Conservation (phyloP, 2,797 vertebrate species). For the Syngnathus rostellatus region DNA sequence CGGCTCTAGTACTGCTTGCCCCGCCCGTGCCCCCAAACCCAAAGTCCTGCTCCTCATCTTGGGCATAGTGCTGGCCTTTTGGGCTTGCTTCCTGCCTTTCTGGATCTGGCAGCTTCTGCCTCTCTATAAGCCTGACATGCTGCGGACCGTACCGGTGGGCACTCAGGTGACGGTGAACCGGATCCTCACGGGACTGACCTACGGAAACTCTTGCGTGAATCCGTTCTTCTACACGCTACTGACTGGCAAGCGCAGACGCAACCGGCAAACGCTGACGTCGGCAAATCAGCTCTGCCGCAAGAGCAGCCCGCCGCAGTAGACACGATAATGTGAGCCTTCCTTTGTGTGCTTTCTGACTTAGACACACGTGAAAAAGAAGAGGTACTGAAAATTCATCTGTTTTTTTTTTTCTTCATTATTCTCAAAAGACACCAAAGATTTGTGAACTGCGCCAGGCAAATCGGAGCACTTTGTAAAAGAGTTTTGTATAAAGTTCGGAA, state of each 20-base stretch:
- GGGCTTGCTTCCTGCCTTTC: slow-evolving; percentile 84
- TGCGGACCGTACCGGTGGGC: slow-evolving; percentile 65
- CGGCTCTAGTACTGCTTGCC: slow-evolving; percentile 49
- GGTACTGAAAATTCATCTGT: slow-evolving; percentile 10
- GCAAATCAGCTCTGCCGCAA: slow-evolving; percentile 68
- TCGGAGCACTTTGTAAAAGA: slow-evolving; percentile 51
- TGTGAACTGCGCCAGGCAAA: slow-evolving; percentile 11
- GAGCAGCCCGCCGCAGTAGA: slow-evolving; percentile 57
- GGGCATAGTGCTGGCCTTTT: slow-evolving; percentile 78
- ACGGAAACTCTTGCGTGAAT: slow-evolving; percentile 82
- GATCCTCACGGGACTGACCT: slow-evolving; percentile 78
- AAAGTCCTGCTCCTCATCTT: slow-evolving; percentile 79
- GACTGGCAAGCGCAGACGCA: slow-evolving; percentile 68
- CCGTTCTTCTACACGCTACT: slow-evolving; percentile 83
- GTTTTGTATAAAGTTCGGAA: slow-evolving; percentile 4
- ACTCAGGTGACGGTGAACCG: slow-evolving; percentile 79
- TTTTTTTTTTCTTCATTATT: slow-evolving; percentile 4
- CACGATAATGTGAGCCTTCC: slow-evolving; percentile 14
- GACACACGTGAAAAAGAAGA: background rate
- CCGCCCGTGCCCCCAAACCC: slow-evolving; percentile 71
- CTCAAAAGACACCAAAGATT: slow-evolving; percentile 24
- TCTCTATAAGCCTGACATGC: slow-evolving; percentile 71
- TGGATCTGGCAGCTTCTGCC: slow-evolving; percentile 84
- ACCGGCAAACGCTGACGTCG: slow-evolving; percentile 51
- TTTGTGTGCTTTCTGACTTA: background rate